Evolutionary conservation across 2,113 vertebrate genomes (phyloP).

Genomic region (Coptodon rendalli): DNA sequence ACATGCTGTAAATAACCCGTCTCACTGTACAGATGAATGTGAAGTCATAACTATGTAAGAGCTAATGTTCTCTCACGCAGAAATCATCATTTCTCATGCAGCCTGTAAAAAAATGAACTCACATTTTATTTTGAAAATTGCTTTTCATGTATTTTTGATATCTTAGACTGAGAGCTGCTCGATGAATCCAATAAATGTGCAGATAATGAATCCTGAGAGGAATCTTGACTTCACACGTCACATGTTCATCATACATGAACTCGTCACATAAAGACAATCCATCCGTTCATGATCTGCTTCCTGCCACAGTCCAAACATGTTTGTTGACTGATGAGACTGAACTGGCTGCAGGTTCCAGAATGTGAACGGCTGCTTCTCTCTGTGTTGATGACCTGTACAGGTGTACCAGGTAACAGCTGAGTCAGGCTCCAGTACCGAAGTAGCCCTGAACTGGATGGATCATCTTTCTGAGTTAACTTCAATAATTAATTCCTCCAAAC

Average conservation of each 20-base stretch:
- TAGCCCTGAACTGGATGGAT: background rate
- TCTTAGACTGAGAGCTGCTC: background rate
- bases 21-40: constrained; percentile 10
- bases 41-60: background rate
- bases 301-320: background rate
- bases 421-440: background rate
- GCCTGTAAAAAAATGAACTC: background rate
- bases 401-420: background rate
- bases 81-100: background rate
- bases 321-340: background rate
- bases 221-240: background rate
- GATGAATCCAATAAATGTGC: background rate
- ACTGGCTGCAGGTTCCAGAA: background rate
- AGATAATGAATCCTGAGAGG: background rate
- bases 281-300: background rate
- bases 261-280: background rate
- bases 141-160: background rate
- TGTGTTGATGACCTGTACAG: background rate
- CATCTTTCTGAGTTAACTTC: background rate
- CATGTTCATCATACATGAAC: background rate
- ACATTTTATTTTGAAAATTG: background rate
- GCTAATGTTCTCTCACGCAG: background rate
- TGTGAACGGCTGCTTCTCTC: background rate
- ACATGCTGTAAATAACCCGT: background rate
- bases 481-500: background rate